A percentile compares a stretch with the other conserved stretches of the same genome.
phyloP scores from a whole-genome alignment of 2,797 vertebrate genomes.

The Lophotriccus pileatus region DNA sequence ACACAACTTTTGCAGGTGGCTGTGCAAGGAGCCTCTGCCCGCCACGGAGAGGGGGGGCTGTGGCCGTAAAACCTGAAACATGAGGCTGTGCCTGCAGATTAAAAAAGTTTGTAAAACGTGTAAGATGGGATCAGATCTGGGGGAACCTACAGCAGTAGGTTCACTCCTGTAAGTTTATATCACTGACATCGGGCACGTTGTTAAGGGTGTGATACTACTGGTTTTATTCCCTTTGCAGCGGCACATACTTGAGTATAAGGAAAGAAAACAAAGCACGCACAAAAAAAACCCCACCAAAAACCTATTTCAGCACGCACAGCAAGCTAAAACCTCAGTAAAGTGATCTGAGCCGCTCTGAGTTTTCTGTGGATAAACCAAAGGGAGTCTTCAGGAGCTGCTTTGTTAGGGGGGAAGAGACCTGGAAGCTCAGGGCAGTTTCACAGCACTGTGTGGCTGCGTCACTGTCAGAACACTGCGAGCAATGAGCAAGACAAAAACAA shows the following conservation, averaged over 20 bases:
- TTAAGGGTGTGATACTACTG: background rate
- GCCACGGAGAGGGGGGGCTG: background rate
- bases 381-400: background rate
- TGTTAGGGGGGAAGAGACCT: background rate
- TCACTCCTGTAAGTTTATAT: background rate
- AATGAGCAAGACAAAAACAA: background rate
- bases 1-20: constrained; percentile 20
- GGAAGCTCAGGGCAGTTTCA: background rate
- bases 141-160: constrained; percentile 7
- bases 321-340: constrained; percentile 9
- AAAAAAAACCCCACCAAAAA: background rate
- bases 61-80: constrained; percentile 39
- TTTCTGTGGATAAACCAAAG: background rate
- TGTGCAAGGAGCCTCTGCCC: background rate
- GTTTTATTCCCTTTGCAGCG: background rate
- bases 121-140: constrained; percentile 4
- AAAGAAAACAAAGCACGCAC: background rate
- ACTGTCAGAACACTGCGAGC: background rate
- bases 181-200: background rate
- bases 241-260: background rate
- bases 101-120: constrained; percentile 36
- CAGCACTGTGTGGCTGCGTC: background rate
- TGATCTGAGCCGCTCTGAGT: background rate
- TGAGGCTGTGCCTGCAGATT: constrained; percentile 36
- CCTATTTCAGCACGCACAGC: constrained; percentile 8